Percentiles rank a stretch among this genome's conserved stretches.
Conservation (phyloP, 1,140 invertebrate genomes). For the Sinella curviseta region DNA sequence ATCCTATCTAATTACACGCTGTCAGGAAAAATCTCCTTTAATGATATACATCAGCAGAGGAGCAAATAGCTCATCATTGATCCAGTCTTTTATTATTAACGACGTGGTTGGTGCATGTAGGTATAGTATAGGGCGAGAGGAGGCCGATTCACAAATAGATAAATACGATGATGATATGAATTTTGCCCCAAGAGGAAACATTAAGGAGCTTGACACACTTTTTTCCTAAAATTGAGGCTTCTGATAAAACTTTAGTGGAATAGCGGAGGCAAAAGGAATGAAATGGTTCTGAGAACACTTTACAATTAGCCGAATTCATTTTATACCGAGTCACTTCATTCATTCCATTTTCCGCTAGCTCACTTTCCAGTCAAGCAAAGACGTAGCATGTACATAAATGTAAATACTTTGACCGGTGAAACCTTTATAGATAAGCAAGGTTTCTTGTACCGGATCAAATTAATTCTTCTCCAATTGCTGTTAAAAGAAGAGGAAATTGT, state of each 20-base stretch:
- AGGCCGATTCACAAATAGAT: not conserved
- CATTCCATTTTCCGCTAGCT: too few relatives aligned
- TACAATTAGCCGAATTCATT: too few relatives aligned
- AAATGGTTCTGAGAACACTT: not conserved
- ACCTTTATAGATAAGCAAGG: too few relatives aligned
- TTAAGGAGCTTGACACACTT: not conserved
- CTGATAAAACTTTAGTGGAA: too few relatives aligned
- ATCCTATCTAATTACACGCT: conserved; percentile 15
- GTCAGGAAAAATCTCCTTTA: not conserved
- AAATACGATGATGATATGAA: too few relatives aligned
- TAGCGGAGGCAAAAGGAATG: not conserved
- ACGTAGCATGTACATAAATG: too few relatives aligned
- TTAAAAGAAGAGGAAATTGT: too few relatives aligned
- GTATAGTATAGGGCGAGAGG: not conserved
- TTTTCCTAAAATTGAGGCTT: too few relatives aligned
- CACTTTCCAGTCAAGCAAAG: too few relatives aligned
- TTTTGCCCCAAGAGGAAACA: not conserved
- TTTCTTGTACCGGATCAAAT: too few relatives aligned
- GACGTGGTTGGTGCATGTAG: not conserved
- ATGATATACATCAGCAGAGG: not conserved
- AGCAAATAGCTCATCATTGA: not conserved
- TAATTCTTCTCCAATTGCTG: not conserved
- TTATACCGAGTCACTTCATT: too few relatives aligned
- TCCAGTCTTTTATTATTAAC: not conserved
- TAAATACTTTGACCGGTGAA: too few relatives aligned